Percentiles rank a stretch among this genome's conserved stretches.
Conservation (phyloP, 2,797 vertebrate species). For the Gambelia wislizenii region DNA sequence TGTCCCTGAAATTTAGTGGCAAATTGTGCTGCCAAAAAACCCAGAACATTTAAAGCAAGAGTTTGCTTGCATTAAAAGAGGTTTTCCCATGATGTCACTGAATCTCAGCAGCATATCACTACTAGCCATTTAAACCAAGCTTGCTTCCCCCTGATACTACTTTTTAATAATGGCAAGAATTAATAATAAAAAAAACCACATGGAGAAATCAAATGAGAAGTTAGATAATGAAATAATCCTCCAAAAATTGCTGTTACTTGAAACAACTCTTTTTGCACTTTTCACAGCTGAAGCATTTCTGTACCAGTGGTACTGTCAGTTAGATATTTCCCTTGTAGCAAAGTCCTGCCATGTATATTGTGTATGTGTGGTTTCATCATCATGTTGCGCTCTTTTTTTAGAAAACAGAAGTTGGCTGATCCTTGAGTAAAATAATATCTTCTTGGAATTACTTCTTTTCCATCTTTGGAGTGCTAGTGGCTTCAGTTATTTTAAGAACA, state of each 20-base stretch:
- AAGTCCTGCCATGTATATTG: not conserved
- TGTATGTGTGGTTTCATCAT: not conserved
- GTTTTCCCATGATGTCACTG: not conserved
- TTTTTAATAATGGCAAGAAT: slow-evolving; percentile 14
- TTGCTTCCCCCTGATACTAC: not conserved
- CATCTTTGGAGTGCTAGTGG: not conserved
- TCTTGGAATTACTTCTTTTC: slow-evolving; percentile 13
- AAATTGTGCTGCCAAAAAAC: no score
- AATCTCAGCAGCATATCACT: no score
- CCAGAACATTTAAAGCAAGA: no score
- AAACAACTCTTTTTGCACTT: not conserved
- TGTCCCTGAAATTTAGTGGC: no score
- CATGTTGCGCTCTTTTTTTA: slow-evolving; percentile 13
- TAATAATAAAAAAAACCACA: not conserved
- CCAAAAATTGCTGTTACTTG: not conserved
- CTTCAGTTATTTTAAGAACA: not conserved
- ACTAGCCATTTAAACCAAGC: no score
- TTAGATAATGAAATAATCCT: not conserved
- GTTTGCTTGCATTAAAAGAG: no score
- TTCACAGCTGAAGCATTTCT: slow-evolving; percentile 23
- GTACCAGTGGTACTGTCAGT: slow-evolving; percentile 18
- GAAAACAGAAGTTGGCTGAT: not conserved
- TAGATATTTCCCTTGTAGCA: slow-evolving; percentile 1
- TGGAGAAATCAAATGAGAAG: not conserved
- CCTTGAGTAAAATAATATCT: slow-evolving; percentile 33